Evolutionary conservation across 2,888 invertebrate genomes (phyloP), one percentile per base, ranked within the genome.

Genomic region (Teinopalpus imperialis): DNA sequence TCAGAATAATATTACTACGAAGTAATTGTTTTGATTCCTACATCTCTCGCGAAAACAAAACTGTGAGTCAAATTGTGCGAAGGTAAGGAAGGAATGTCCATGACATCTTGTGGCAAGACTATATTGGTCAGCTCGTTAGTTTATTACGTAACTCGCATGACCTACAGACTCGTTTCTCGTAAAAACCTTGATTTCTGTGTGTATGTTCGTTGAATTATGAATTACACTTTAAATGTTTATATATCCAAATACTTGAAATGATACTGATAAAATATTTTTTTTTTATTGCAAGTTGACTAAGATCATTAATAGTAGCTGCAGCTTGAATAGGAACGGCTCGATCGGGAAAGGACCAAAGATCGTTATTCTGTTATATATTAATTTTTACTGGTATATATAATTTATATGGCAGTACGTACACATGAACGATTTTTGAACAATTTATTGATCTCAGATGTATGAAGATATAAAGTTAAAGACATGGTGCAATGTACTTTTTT

Each of bases 71-170:
- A 41, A 32, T 13, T 10, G 29, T 23, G 29, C 3, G 7, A n/a
- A n/a, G n/a, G n/a, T n/a, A n/a, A n/a, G 18, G 18, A 27, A 34
- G 29, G 20, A 23, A 30, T 31, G 36, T 42, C 41, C 41, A 47
- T 41, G 46, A 47, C 41, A 46, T 20, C 26, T 36, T 47, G 20
- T 41, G 36, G 41, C 46, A 47, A 30, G 24, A 36, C 41, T 47
- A 47, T 47, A 47, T 42, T 47, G 41, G 46, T 41, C 46, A 42
- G 41, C 16, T 29, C 24, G 16, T 45, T 45, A 40, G n/a, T 26
- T 8, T 35, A 41, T 47, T 41, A 47, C 46, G 46, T 47, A 47
- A 47, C 26, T 35, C 20, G 26, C 4, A 41, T 47, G 46, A 35
- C 46, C 46, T 41, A 47, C 46, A 31, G 18, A 41, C 41, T 30